Conservation (phyloP, 2,113 vertebrate genomes). For the Colistium nudipinnis region DNA sequence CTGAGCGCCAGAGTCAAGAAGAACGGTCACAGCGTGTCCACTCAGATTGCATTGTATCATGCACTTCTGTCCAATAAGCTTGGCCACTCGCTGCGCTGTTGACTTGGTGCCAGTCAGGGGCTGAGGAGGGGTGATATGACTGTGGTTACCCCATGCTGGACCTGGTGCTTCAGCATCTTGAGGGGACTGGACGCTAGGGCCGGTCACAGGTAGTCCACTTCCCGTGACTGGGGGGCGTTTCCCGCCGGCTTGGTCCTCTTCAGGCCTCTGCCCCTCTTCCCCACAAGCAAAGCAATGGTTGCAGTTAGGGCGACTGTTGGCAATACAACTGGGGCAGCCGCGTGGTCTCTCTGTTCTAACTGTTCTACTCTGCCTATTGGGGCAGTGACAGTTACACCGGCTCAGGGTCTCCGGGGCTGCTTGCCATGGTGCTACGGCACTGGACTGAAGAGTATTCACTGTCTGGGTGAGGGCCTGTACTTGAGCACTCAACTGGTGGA, state of each 20-base stretch:
- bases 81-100: background rate
- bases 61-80: background rate
- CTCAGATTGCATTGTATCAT: conserved; percentile 15
- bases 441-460: no score
- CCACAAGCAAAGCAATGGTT: conserved; percentile 16
- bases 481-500: no score
- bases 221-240: conserved; percentile 12
- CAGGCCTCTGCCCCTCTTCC: conserved; percentile 6
- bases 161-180: background rate
- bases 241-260: background rate
- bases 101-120: background rate
- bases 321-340: no score
- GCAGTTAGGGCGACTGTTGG: no score
- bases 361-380: no score
- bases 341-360: no score
- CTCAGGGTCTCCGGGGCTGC: no score
- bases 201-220: conserved; percentile 22
- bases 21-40: conserved; percentile 4
- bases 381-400: no score
- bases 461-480: no score
- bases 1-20: conserved; percentile 1
- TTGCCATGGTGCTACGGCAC: no score
- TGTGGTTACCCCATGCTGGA: no score
- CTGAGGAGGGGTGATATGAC: background rate
- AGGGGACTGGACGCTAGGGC: background rate